Percentiles rank a stretch among this genome's conserved stretches.
These are phyloP conservation scores for Theonella swinhoei DNA, from an alignment of 37 sponge, comb jelly and placozoan species.

Conservation along the genomic window DNA sequence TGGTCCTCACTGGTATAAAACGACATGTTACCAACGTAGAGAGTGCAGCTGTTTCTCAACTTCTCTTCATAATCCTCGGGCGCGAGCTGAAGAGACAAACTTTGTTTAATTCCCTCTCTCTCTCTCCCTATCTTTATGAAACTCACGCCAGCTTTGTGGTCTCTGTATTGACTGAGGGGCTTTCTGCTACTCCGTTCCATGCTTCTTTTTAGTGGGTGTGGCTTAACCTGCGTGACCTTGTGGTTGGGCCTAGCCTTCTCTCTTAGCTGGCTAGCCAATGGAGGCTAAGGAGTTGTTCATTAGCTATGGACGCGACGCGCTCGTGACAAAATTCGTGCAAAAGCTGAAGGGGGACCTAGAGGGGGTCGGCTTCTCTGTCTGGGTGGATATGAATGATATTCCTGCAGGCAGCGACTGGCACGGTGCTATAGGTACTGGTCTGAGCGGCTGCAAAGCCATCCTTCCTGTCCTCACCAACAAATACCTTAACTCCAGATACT, in stretches of 20 bases:
- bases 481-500: conserved; percentile 59
- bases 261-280: not conserved
- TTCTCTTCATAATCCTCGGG: conserved; percentile 74
- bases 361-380: conserved; percentile 38
- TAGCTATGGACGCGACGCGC: conserved; percentile 61
- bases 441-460: conserved; percentile 48
- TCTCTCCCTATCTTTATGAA: not conserved
- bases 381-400: conserved; percentile 66
- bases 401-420: conserved; percentile 66
- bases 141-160: conserved; percentile 57
- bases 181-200: not conserved
- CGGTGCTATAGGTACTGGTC: conserved; percentile 64
- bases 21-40: conserved; percentile 98
- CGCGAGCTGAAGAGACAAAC: conserved; percentile 51
- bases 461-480: conserved; percentile 52
- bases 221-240: not conserved
- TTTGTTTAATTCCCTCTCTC: not conserved
- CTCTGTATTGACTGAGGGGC: conserved; percentile 30
- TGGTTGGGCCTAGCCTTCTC: not conserved
- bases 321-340: conserved; percentile 42
- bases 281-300: conserved; percentile 45
- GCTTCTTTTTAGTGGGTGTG: not conserved
- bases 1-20: conserved; percentile 98
- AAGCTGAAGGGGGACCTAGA: conserved; percentile 58
- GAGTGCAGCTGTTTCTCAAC: conserved; percentile 62